Conservation (phyloP, 35 echinoderm and acorn worm species). For the Apostichopus parvimensis region DNA sequence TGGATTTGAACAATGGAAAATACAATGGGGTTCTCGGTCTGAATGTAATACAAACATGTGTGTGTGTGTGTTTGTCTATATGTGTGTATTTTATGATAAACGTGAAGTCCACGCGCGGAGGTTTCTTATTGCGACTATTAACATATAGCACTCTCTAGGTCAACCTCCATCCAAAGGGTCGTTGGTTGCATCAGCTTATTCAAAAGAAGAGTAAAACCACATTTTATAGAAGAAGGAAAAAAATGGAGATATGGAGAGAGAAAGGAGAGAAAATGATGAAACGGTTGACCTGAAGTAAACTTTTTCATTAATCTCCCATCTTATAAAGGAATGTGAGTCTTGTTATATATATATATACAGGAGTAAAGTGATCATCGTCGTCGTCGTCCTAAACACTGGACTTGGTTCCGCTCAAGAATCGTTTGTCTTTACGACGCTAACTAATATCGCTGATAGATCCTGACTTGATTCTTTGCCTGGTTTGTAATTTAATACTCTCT, state of each 20-base stretch:
- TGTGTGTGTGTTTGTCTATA: too few species aligned
- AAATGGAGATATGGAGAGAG: neutral
- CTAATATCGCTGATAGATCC: constrained; percentile 7
- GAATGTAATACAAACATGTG: too few species aligned
- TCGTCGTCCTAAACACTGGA: neutral
- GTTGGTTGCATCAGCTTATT: neutral
- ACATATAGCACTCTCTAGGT: neutral
- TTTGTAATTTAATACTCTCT: neutral
- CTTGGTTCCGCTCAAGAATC: constrained; percentile 1
- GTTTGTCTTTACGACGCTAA: neutral
- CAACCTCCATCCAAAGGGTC: neutral
- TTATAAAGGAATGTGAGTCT: neutral
- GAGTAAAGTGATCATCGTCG: too few species aligned
- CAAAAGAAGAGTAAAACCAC: too few species aligned
- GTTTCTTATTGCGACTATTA: too few species aligned
- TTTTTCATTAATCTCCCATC: neutral
- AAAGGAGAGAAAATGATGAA: too few species aligned
- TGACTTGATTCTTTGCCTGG: neutral
- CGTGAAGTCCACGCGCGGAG: too few species aligned
- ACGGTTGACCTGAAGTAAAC: neutral
- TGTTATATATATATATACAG: neutral
- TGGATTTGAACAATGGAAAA: too few species aligned
- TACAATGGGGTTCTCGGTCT: too few species aligned
- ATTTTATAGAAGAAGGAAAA: neutral
- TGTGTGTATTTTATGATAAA: too few species aligned